Conservation (phyloP, 2,113 vertebrate species). For the Ariopsis seemanni region DNA sequence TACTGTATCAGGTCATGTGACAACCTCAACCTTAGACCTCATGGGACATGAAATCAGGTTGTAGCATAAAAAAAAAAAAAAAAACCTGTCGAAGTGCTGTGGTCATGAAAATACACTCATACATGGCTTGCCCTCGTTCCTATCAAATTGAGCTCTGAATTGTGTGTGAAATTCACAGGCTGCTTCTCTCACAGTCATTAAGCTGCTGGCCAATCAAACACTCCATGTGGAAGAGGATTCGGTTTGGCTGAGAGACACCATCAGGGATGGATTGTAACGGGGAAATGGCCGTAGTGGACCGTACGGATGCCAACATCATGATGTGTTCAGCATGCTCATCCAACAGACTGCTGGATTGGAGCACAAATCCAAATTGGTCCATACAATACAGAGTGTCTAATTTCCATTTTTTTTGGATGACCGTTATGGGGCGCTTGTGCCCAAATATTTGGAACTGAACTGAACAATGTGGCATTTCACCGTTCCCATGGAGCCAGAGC, state of each 20-base stretch:
- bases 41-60: neutral
- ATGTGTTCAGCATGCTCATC: neutral
- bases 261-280: slow-evolving; percentile 12
- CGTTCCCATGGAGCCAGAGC: neutral
- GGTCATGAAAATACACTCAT: neutral
- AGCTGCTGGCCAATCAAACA: slow-evolving; percentile 19
- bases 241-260: neutral
- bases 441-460: slow-evolving; percentile 13
- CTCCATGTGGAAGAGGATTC: slow-evolving; percentile 11
- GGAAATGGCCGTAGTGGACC: neutral
- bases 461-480: slow-evolving; percentile 15
- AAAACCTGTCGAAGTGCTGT: neutral
- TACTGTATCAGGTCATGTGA: neutral
- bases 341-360: neutral
- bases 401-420: neutral
- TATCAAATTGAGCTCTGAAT: neutral
- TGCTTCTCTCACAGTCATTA: slow-evolving; percentile 7
- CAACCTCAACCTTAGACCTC: neutral
- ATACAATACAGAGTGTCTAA: neutral
- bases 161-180: neutral
- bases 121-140: neutral
- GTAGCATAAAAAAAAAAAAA: no score
- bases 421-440: neutral
- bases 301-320: neutral
- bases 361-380: neutral